Evolutionary conservation across 2,888 invertebrate species (phyloP).

Genomic region (Limnephilus marmoratus): DNA sequence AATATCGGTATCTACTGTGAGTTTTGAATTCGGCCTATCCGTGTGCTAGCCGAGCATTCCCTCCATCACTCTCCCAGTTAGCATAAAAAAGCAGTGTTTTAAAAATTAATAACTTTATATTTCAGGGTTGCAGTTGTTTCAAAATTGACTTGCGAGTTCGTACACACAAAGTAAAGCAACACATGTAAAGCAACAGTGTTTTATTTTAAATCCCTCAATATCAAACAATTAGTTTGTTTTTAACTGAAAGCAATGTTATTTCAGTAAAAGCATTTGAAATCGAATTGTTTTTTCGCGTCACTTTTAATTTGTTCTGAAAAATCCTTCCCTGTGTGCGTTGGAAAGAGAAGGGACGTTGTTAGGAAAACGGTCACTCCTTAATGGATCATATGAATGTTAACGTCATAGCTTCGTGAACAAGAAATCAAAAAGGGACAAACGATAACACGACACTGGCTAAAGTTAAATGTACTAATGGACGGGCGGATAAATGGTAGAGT

Average conservation of each 20-base stretch:
- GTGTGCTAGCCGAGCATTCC: too few relatives aligned
- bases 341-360: slow-evolving; percentile 32
- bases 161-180: not conserved
- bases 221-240: not conserved
- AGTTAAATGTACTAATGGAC: slow-evolving; percentile 63
- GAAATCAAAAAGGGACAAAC: slow-evolving; percentile 65
- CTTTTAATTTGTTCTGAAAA: not conserved
- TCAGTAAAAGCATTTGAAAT: not conserved
- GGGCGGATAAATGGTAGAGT: slow-evolving; percentile 61
- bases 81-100: too few relatives aligned
- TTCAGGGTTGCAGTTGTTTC: not conserved
- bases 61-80: too few relatives aligned
- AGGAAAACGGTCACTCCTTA: slow-evolving; percentile 46
- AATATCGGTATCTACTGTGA: too few relatives aligned
- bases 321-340: not conserved
- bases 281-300: not conserved
- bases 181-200: not conserved
- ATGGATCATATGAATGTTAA: slow-evolving; percentile 51
- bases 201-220: too few relatives aligned
- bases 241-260: not conserved
- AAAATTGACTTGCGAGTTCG: not conserved
- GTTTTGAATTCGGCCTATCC: too few relatives aligned
- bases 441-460: slow-evolving; percentile 59
- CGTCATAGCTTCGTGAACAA: slow-evolving; percentile 61
- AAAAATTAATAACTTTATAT: not conserved